phyloP scores from a whole-genome alignment of 2,797 vertebrate species.

The Carapus acus region DNA sequence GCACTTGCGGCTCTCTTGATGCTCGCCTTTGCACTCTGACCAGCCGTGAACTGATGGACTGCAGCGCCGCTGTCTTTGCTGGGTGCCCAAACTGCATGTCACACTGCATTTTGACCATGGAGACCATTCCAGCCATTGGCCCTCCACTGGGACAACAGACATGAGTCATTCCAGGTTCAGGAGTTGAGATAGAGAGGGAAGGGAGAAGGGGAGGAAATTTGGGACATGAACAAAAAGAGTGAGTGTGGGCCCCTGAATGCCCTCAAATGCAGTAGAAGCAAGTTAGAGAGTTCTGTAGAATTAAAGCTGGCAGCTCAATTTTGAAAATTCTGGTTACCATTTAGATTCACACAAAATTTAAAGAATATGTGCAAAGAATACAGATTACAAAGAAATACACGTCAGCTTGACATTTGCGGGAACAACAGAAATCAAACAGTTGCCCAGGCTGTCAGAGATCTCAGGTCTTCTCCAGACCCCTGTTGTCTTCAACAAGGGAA shows the following conservation, averaged over 20 bases:
- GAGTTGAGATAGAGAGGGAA: slow-evolving; percentile 13
- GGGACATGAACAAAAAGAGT: not conserved
- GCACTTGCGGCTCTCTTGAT: slow-evolving; percentile 86
- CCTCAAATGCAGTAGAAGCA: not conserved
- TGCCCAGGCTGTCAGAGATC: no score
- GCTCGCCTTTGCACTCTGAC: slow-evolving; percentile 86
- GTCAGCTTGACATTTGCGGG: no score
- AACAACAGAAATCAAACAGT: no score
- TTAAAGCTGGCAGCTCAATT: no score
- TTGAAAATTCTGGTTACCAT: no score
- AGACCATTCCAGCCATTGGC: slow-evolving; percentile 96
- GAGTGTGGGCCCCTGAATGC: not conserved
- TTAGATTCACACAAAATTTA: no score
- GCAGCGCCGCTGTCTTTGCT: slow-evolving; percentile 89
- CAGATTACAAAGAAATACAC: no score
- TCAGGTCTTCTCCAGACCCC: no score
- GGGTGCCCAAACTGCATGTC: slow-evolving; percentile 86
- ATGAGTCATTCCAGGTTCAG: no score
- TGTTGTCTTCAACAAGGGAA: no score
- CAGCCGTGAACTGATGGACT: slow-evolving; percentile 84
- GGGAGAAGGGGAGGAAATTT: not conserved
- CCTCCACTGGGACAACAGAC: slow-evolving; percentile 77
- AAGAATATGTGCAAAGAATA: no score
- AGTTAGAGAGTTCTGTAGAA: slow-evolving; percentile 11
- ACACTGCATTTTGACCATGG: slow-evolving; percentile 89